phyloP scores from a whole-genome alignment of 2,888 invertebrate species.

The Charanyca ferruginea region DNA sequence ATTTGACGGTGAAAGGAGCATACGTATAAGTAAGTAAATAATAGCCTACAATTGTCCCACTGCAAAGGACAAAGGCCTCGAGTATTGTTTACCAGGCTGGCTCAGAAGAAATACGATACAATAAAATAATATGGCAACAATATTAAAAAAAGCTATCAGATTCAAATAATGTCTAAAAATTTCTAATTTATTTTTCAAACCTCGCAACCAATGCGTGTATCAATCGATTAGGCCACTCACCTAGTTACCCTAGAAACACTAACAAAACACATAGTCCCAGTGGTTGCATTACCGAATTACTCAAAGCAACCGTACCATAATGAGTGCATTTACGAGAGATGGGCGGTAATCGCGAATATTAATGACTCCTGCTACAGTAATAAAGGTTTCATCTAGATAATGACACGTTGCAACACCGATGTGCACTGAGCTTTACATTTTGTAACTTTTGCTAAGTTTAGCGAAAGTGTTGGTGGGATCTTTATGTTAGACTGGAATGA shows the following conservation, averaged over 20 bases:
- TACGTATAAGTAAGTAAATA: too few species aligned
- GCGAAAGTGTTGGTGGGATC: conserved; percentile 59
- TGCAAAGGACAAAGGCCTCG: too few species aligned
- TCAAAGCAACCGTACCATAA: conserved; percentile 52
- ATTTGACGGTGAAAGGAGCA: too few species aligned
- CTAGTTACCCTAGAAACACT: conserved; percentile 24
- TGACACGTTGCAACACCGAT: conserved; percentile 66
- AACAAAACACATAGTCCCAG: conserved; percentile 33
- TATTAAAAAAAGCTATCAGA: not conserved
- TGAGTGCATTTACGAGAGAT: conserved; percentile 53
- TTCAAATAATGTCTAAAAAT: not conserved
- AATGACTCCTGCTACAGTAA: conserved; percentile 68
- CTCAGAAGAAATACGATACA: too few species aligned
- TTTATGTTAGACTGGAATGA: conserved; percentile 28
- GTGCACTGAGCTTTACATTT: conserved; percentile 67
- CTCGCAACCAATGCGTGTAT: not conserved
- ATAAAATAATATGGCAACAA: not conserved
- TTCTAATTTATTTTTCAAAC: not conserved
- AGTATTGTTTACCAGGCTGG: too few species aligned
- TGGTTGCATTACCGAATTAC: conserved; percentile 42
- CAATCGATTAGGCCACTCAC: not conserved
- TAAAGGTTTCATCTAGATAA: conserved; percentile 73
- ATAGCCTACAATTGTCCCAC: too few species aligned
- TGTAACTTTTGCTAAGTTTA: conserved; percentile 64
- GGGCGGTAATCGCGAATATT: conserved; percentile 68